These are phyloP conservation scores for Adelognathus sp. DNA, from an alignment of 2,888 invertebrate genomes.

Conservation along the genomic window DNA sequence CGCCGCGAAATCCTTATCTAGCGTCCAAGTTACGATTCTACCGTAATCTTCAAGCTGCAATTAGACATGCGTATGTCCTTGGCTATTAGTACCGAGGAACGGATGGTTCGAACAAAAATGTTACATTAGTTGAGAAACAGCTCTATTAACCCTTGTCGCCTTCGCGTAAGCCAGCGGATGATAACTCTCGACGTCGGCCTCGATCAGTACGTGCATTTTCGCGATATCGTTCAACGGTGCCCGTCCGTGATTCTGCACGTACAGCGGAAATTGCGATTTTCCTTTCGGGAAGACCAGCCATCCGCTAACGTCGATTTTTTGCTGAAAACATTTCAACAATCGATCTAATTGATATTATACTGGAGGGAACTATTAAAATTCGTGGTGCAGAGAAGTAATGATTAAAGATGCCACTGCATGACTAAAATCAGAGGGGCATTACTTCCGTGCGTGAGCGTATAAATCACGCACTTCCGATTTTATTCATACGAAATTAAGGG, in stretches of 20 bases:
- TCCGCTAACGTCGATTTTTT: slow-evolving; percentile 80
- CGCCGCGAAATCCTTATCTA: slow-evolving; percentile 88
- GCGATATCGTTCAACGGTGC: slow-evolving; percentile 65
- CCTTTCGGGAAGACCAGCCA: slow-evolving; percentile 80
- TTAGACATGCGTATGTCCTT: not conserved
- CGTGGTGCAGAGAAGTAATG: too few species aligned
- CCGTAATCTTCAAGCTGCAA: slow-evolving; percentile 90
- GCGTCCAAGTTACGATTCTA: slow-evolving; percentile 90
- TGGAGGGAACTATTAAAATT: too few species aligned
- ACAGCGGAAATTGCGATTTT: slow-evolving; percentile 79
- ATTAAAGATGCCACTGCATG: too few species aligned
- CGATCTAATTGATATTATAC: too few species aligned
- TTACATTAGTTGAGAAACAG: not conserved
- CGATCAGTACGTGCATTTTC: slow-evolving; percentile 78
- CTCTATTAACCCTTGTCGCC: slow-evolving; percentile 73
- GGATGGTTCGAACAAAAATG: not conserved
- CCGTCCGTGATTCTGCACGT: slow-evolving; percentile 71
- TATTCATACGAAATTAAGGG: too few species aligned
- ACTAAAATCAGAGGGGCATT: too few species aligned
- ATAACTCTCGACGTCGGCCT: slow-evolving; percentile 76
- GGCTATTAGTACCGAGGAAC: not conserved
- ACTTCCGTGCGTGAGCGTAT: too few species aligned
- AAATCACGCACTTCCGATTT: too few species aligned
- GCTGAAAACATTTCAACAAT: slow-evolving; percentile 71
- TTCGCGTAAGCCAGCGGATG: slow-evolving; percentile 70